Evolutionary conservation across 2,797 vertebrate genomes (phyloP).

Genomic region (Neostethus bicornis): DNA sequence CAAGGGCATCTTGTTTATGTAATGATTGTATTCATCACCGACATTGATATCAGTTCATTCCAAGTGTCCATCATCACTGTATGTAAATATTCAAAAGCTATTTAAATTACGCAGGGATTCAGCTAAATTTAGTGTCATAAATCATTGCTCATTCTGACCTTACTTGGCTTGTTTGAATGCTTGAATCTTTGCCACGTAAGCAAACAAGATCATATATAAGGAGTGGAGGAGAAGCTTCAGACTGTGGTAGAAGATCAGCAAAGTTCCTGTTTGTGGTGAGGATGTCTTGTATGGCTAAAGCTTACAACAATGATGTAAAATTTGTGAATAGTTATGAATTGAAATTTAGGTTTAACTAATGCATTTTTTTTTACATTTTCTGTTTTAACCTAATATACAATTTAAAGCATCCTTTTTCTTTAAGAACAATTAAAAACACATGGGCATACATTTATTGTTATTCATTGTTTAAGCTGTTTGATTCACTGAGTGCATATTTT

Average conservation of each 20-base stretch:
- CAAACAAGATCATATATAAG: conserved; percentile 65
- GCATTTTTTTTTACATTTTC: no score
- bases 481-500: conserved; percentile 6
- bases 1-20: neutral
- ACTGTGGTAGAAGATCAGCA: conserved; percentile 49
- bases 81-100: neutral
- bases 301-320: neutral
- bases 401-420: no score
- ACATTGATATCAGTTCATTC: neutral
- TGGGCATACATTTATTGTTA: neutral
- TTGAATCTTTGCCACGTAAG: conserved; percentile 60
- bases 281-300: neutral
- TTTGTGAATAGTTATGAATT: neutral
- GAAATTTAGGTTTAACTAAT: neutral
- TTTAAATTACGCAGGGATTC: conserved; percentile 1
- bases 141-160: conserved; percentile 38
- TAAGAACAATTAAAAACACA: no score
- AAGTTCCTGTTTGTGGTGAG: conserved; percentile 61
- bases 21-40: neutral
- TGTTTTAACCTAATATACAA: no score
- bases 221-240: conserved; percentile 7
- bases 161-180: conserved; percentile 44
- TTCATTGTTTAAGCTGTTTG: neutral
- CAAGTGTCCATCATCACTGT: neutral
- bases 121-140: conserved; percentile 18